Evolutionary conservation across 2,797 vertebrate species (phyloP).

Genomic region (Danio tinwini): DNA sequence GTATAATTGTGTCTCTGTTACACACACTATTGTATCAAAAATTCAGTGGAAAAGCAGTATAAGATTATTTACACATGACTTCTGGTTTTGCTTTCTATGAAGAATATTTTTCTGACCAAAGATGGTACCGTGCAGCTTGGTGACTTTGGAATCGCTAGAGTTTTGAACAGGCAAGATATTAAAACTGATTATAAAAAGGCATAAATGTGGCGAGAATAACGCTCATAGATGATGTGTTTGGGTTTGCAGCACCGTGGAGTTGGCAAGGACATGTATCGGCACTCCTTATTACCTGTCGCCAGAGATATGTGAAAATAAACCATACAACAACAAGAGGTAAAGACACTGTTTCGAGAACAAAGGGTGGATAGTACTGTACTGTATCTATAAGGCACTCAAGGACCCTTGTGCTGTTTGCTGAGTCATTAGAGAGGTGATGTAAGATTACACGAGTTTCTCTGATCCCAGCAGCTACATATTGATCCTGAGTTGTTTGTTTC

Average conservation of each 20-base stretch:
- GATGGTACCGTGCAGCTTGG: slow-evolving; percentile 94
- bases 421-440: slow-evolving; percentile 44
- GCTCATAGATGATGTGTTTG: slow-evolving; percentile 5
- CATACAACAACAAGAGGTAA: slow-evolving; percentile 99
- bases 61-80: background rate
- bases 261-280: slow-evolving; percentile 96
- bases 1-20: slow-evolving; percentile 68
- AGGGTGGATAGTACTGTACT: background rate
- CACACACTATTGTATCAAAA: background rate
- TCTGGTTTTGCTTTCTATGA: slow-evolving; percentile 33
- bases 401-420: background rate
- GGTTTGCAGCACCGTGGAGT: slow-evolving; percentile 88
- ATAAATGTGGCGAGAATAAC: background rate
- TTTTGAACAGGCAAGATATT: slow-evolving; percentile 89
- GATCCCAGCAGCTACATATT: slow-evolving; percentile 59
- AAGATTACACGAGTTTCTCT: slow-evolving; percentile 45
- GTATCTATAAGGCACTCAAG: too few relatives aligned
- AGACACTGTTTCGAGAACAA: background rate
- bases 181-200: background rate
- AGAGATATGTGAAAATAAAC: slow-evolving; percentile 98
- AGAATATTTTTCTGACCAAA: slow-evolving; percentile 99
- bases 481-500: slow-evolving; percentile 61
- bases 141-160: slow-evolving; percentile 97
- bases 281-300: slow-evolving; percentile 97
- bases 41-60: background rate